These are phyloP conservation scores for Liparis tanakae DNA, from an alignment of 2,797 vertebrate genomes.

Conservation along the genomic window DNA sequence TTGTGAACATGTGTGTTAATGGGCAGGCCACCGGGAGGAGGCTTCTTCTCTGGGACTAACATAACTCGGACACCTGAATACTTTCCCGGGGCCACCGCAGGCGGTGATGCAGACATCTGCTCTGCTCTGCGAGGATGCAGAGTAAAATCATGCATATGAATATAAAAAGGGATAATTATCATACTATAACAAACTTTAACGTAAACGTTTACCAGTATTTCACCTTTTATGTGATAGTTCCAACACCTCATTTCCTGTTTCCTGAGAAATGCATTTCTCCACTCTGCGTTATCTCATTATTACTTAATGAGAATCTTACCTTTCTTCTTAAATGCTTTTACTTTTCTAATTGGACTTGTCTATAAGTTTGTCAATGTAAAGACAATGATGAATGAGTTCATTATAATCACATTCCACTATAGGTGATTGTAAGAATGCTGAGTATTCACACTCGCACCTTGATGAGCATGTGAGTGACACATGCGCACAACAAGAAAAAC, in stretches of 20 bases:
- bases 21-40: conserved; percentile 1
- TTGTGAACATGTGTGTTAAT: conserved; percentile 4
- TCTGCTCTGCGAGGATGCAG: conserved; percentile 51
- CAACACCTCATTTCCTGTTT: background rate
- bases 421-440: conserved; percentile 39
- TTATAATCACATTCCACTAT: conserved; percentile 26
- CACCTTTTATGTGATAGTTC: background rate
- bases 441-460: conserved; percentile 24
- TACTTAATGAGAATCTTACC: background rate
- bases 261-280: background rate
- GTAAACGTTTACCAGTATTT: background rate
- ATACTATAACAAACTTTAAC: too few species aligned
- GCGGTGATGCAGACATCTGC: conserved; percentile 66
- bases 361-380: background rate
- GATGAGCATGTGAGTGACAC: conserved; percentile 8
- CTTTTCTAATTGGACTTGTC: background rate
- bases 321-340: background rate
- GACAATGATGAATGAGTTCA: conserved; percentile 1
- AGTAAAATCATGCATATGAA: background rate
- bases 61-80: conserved; percentile 61
- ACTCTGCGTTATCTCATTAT: background rate
- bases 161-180: background rate
- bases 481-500: conserved; percentile 66
- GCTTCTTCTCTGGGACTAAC: conserved; percentile 41
- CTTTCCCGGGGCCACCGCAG: conserved; percentile 57